phyloP scores from a whole-genome alignment of 1,140 invertebrate species.

The Camponotus floridanus region DNA sequence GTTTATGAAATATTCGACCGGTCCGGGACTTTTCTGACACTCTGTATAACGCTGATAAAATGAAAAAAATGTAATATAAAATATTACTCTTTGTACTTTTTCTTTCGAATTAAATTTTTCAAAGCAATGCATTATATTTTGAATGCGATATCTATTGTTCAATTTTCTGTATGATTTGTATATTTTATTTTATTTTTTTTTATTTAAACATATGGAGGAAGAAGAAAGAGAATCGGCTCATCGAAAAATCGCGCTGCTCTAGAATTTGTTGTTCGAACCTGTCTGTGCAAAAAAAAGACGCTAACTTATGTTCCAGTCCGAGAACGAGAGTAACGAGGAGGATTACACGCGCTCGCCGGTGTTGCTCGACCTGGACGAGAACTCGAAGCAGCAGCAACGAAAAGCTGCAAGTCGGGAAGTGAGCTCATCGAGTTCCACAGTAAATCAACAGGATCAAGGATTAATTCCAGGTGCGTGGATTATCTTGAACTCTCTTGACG shows the following conservation, averaged over 20 bases:
- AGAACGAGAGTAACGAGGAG: conserved; percentile 83
- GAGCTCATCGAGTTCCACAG: conserved; percentile 1
- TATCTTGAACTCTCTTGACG: not conserved
- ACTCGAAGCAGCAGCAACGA: conserved; percentile 81
- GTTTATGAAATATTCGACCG: too few relatives aligned
- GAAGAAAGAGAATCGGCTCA: not conserved
- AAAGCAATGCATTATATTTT: not conserved
- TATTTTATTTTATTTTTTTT: too few relatives aligned
- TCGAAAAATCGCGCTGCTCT: not conserved
- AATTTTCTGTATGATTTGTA: too few relatives aligned
- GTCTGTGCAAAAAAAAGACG: not conserved
- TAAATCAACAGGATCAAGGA: conserved; percentile 65
- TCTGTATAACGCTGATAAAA: not conserved
- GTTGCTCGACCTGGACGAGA: conserved; percentile 83
- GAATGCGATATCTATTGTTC: not conserved
- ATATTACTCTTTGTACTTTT: not conserved
- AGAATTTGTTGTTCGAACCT: not conserved
- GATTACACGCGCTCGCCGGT: conserved; percentile 80
- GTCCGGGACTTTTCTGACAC: too few relatives aligned
- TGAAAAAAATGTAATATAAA: not conserved
- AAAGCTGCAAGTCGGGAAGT: conserved; percentile 60
- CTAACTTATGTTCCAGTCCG: conserved; percentile 75
- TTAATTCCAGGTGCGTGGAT: conserved; percentile 42
- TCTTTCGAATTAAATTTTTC: not conserved
- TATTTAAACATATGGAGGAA: too few relatives aligned